A percentile compares a stretch with the other conserved stretches of the same genome.
Conservation (phyloP, 2,888 invertebrate genomes). For the Pteria penguin region DNA sequence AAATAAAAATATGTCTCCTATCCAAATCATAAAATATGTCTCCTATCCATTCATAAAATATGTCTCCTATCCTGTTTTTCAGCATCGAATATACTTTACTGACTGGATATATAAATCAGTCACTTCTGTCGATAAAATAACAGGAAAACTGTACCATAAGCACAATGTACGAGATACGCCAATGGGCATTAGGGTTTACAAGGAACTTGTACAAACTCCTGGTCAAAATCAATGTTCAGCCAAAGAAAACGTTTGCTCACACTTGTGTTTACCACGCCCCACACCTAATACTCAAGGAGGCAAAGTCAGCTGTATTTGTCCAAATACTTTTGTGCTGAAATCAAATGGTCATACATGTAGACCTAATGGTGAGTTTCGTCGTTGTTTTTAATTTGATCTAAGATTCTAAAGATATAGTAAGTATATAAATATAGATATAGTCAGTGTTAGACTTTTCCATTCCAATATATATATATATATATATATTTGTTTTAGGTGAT, state of each 20-base stretch:
- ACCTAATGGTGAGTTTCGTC: background rate
- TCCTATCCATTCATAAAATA: too few relatives aligned
- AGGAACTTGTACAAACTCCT: constrained; percentile 50
- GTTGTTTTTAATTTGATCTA: too few relatives aligned
- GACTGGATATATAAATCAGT: constrained; percentile 98
- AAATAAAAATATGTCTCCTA: too few relatives aligned
- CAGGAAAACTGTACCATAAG: constrained; percentile 88
- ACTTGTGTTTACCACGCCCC: constrained; percentile 29
- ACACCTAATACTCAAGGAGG: background rate
- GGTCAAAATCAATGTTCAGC: constrained; percentile 89
- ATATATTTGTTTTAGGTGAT: too few relatives aligned
- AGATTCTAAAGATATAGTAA: too few relatives aligned
- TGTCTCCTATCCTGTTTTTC: constrained; percentile 15
- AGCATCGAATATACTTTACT: constrained; percentile 97
- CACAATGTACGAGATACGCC: constrained; percentile 77
- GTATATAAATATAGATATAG: too few relatives aligned
- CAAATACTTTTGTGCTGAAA: constrained; percentile 84
- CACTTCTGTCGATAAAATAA: constrained; percentile 95
- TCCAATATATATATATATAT: too few relatives aligned
- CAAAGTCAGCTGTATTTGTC: constrained; percentile 85
- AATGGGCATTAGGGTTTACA: constrained; percentile 60
- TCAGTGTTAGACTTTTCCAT: too few relatives aligned
- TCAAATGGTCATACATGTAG: background rate
- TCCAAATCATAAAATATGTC: too few relatives aligned
- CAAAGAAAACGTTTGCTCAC: too few relatives aligned